Base-by-base conservation (phyloP, 1,140 invertebrate genomes). In the Megalopta genalis region DNA sequence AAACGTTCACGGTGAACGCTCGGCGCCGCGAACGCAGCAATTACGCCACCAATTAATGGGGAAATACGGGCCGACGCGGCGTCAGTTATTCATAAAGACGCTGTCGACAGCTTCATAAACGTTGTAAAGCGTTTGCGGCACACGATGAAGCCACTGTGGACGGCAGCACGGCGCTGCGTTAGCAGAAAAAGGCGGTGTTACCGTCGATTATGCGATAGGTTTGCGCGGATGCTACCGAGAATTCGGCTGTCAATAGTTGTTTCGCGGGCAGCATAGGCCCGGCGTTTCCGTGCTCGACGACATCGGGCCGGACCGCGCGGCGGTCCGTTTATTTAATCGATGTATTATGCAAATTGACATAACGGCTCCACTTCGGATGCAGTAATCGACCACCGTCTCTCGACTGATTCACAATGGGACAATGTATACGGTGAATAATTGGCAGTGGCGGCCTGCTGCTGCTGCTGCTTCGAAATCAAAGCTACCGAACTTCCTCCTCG, bases 341-440 rank as follows among this genome's bases (percentile, higher is more conserved):
- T 88, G 82, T 79, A 90, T 90, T 89, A 90, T 89, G 87, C 77
- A 88, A 89, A 90, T 90, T 88, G 87, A 84, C 83, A 86, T 88
- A 83, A 87, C 86, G 83, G 84, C 82, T 84, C 79, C 81, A 84
- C 81, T 85, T 86, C 84, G 84, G 81, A 85, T 82, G 80, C 84
- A 84, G 85, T 88, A 87, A 88, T 88, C 82, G 87, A 88, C 87
- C 87, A 77, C 78, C 77, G 66, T 88, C 84, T 86, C 81, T 82
- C 85, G 78, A 86, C 82, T 77, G 84, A 81, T 84, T 87, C 84
- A 79, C 84, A 80, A 81, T 81, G 75, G 83, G 62, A 78, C 71
- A 79, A 85, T 81, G 76, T 86, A 75, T 85, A 86, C 80, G 71
- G 66, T 79, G 84, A 86, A 86, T 86, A 86, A 86, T 86, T 86